Evolutionary conservation across 2,888 invertebrate genomes (phyloP), one percentile per base, ranked within the genome.

Genomic region (Dastarcus helophoroides): DNA sequence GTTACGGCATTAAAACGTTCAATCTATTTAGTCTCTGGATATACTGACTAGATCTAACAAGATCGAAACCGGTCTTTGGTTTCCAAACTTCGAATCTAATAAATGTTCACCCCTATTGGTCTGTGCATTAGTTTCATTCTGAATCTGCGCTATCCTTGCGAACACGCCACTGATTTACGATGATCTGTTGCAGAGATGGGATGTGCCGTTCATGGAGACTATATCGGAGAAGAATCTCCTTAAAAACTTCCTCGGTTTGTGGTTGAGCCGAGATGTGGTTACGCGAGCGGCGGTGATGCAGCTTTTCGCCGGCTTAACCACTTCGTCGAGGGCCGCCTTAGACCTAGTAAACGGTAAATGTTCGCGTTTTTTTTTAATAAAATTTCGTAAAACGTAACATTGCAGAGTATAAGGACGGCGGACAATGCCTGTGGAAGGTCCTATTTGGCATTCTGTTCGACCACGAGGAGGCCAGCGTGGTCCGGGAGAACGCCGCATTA

Each of bases 401-500:
- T 32, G 35, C 35, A 37, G 38, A 45, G 46, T 26, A 43, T 45
- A 48, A 36, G 33, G 32, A 31, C n/a, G 13, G 56, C 54, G 53
- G 54, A 50, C 46, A 38, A 47, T 53, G 58, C 29, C 42, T 62
- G 31, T 58, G 57, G 54, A 51, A 57, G 32, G 40, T 53, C 10
- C 41, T 51, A n/a, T 39, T 62, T 13, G 36, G 40, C n/a, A 50
- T 58, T 32, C 33, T 64, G n/a, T 43, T 57, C 6, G 61, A 67
- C 47, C 56, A 64, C 35, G 62, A 58, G 15, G 71, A 72, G 50
- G 63, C 70, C 1, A 64, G 62, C 41, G 53, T 71, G 21, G 68
- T 71, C 1, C 56, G 65, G 36, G 71, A 71, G 50, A 65, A 70
- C 46, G 69, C 69, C 7, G 67, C 67, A n/a, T 51, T 60, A 13